Conservation (phyloP, 2,113 vertebrate genomes). For the Arenaria interpres region DNA sequence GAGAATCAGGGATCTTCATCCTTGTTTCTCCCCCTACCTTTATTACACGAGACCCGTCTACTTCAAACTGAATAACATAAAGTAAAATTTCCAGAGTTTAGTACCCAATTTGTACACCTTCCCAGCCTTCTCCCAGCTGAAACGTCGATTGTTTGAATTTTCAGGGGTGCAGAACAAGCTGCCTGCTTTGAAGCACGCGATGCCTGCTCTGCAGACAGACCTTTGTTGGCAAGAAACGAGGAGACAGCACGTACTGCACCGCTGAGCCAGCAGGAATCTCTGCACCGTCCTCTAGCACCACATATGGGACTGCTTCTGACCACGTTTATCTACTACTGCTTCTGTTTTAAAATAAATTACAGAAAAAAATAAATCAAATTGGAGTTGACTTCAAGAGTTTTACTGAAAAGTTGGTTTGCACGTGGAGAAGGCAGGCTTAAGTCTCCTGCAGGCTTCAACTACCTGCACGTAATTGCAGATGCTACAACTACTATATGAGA, state of each 20-base stretch:
- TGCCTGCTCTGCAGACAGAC: background rate
- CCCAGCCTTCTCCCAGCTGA: background rate
- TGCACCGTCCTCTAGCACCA: rapidly evolving
- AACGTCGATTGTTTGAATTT: background rate
- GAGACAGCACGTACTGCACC: background rate
- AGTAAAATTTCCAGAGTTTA: background rate
- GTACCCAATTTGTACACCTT: background rate
- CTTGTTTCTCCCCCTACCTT: background rate
- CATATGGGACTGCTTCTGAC: background rate
- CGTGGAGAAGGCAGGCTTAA: background rate
- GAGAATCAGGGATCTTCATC: background rate
- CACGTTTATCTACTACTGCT: background rate
- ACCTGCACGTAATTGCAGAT: background rate
- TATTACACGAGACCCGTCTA: background rate
- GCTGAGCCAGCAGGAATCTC: background rate
- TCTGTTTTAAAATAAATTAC: background rate
- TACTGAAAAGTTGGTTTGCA: background rate
- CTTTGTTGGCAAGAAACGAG: background rate
- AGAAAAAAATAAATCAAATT: background rate
- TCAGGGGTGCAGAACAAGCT: background rate
- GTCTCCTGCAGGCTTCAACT: background rate
- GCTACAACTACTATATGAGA: background rate
- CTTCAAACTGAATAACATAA: background rate
- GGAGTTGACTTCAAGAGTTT: background rate
- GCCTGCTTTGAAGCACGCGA: background rate